Percentiles rank a stretch among this genome's conserved stretches.
Conservation (phyloP, 2,113 vertebrate species). For the Protomyctophum bolini region DNA sequence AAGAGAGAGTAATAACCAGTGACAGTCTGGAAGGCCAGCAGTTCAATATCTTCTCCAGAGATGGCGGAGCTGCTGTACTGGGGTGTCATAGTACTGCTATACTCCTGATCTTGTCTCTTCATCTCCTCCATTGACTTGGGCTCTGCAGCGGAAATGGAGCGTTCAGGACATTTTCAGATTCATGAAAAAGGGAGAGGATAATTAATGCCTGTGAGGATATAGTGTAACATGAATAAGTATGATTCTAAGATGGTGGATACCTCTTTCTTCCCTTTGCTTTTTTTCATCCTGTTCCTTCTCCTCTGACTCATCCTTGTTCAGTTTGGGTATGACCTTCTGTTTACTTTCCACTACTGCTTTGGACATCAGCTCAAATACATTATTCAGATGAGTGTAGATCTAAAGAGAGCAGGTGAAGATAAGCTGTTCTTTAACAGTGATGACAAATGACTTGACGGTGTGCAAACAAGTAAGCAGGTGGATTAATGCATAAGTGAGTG, state of each 20-base stretch:
- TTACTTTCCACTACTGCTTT: conserved; percentile 79
- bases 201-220: background rate
- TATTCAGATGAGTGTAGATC: conserved; percentile 80
- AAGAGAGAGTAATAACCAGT: conserved; percentile 61
- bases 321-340: conserved; percentile 75
- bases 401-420: conserved; percentile 9
- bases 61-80: conserved; percentile 76
- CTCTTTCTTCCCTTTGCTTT: conserved; percentile 69
- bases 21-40: conserved; percentile 80
- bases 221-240: too few species aligned
- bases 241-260: conserved; percentile 26
- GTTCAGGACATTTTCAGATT: background rate
- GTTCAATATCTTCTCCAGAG: conserved; percentile 75
- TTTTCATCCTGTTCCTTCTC: conserved; percentile 74
- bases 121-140: conserved; percentile 66
- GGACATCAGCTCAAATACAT: conserved; percentile 78
- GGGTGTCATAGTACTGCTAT: conserved; percentile 59
- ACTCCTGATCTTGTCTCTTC: conserved; percentile 70
- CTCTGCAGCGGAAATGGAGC: conserved; percentile 47
- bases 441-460: background rate
- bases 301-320: conserved; percentile 68
- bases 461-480: background rate
- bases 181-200: conserved; percentile 2
- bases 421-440: background rate
- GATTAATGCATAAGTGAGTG: background rate